phyloP scores from a whole-genome alignment of 2,113 vertebrate genomes.

The Rhagologus leucostigma region DNA sequence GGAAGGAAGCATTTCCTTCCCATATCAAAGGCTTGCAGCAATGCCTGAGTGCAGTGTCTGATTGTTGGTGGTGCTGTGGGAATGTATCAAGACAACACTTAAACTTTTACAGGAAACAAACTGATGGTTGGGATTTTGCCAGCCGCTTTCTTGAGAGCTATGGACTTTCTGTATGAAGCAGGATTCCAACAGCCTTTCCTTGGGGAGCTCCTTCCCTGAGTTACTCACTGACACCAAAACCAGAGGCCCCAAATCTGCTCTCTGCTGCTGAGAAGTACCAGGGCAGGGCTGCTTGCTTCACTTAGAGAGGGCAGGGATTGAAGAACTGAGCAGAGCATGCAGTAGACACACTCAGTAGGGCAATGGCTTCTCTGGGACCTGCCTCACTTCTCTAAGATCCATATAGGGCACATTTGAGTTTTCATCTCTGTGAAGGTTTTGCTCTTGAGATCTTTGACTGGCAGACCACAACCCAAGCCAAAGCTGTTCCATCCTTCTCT shows the following conservation, averaged over 20 bases:
- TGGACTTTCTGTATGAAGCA: not conserved
- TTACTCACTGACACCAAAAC: not conserved
- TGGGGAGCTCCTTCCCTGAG: not conserved
- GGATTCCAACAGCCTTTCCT: not conserved
- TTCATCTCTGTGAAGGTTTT: not conserved
- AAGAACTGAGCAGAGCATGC: not conserved
- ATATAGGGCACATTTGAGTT: not conserved
- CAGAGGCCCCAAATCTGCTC: not conserved
- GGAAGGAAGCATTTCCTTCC: not conserved
- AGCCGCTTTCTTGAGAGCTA: rapidly evolving
- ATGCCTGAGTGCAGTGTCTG: rapidly evolving
- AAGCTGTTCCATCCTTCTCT: not conserved
- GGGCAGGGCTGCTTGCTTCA: not conserved
- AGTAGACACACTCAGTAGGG: not conserved
- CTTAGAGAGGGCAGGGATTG: not conserved
- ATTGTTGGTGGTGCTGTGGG: not conserved
- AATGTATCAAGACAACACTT: rapidly evolving
- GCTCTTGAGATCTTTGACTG: not conserved
- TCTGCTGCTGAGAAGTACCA: not conserved
- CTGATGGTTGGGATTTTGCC: not conserved
- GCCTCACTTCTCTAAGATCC: not conserved
- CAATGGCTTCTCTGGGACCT: not conserved
- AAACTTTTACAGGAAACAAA: not conserved
- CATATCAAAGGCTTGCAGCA: not conserved
- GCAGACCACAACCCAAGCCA: not conserved